phyloP scores from a whole-genome alignment of 2,113 vertebrate species.

The Anser cygnoides region DNA sequence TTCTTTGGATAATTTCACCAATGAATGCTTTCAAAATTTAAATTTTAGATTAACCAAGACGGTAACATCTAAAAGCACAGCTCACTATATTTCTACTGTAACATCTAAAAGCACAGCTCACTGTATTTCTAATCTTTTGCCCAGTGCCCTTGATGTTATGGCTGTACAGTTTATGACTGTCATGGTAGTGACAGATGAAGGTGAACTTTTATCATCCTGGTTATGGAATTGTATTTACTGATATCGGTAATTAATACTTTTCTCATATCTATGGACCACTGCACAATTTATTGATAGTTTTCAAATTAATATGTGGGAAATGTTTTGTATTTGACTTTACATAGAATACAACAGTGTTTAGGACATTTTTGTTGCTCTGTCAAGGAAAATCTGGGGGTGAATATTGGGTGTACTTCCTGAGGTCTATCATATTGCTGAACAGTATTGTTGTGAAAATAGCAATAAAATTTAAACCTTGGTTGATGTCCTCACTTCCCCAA shows the following conservation, averaged over 20 bases:
- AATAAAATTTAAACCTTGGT: neutral
- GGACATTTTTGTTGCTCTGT: neutral
- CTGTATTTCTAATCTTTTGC: fast-evolving
- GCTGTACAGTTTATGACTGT: neutral
- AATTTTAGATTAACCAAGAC: neutral
- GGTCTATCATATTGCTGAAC: neutral
- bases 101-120: neutral
- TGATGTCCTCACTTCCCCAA: neutral
- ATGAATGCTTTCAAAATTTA: neutral
- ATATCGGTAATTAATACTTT: neutral
- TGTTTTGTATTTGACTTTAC: neutral
- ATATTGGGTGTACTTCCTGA: neutral
- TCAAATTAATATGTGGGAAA: neutral
- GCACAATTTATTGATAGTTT: neutral
- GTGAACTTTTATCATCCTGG: neutral
- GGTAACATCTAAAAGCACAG: neutral
- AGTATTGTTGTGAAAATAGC: neutral
- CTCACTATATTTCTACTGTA: neutral
- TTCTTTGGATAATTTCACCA: neutral
- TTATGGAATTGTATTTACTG: neutral
- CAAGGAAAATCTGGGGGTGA: neutral
- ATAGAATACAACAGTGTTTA: neutral
- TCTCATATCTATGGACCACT: neutral
- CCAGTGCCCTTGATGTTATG: neutral
- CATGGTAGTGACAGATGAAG: neutral